A percentile compares a stretch with the other conserved stretches of the same genome.
Conservation (phyloP, 2,797 vertebrate genomes). For the Tympanoctomys barrerae region DNA sequence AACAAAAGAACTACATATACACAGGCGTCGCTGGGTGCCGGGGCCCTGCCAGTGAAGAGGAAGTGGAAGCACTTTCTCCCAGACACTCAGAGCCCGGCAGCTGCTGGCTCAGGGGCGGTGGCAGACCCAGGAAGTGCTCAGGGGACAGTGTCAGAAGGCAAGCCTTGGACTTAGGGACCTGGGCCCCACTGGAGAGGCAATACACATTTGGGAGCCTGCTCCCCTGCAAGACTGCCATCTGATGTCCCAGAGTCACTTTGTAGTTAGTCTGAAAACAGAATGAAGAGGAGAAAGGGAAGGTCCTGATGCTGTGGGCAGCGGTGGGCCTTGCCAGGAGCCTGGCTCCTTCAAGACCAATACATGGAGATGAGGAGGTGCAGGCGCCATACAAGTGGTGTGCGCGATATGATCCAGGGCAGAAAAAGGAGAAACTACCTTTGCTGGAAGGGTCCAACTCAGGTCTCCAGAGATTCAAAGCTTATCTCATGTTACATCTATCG, state of each 20-base stretch:
- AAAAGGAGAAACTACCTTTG: conserved; percentile 58
- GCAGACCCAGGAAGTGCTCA: too few relatives aligned
- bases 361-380: background rate
- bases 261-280: background rate
- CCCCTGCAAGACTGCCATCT: background rate
- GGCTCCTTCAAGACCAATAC: background rate
- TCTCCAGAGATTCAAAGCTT: conserved; percentile 10
- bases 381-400: background rate
- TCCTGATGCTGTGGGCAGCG: background rate
- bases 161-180: background rate
- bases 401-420: background rate
- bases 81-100: background rate
- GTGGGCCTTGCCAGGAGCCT: background rate
- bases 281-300: background rate
- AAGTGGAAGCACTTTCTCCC: background rate
- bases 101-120: background rate
- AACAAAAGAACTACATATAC: conserved; percentile 53
- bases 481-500: background rate
- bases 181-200: background rate
- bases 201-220: background rate
- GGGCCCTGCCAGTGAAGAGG: background rate
- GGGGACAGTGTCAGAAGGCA: background rate
- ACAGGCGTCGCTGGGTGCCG: conserved; percentile 19
- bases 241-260: background rate
- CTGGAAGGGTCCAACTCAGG: conserved; percentile 21